Percentiles rank a stretch among this genome's conserved stretches.
Evolutionary conservation across 2,888 invertebrate genomes (phyloP).

Genomic region (Spodoptera exigua): DNA sequence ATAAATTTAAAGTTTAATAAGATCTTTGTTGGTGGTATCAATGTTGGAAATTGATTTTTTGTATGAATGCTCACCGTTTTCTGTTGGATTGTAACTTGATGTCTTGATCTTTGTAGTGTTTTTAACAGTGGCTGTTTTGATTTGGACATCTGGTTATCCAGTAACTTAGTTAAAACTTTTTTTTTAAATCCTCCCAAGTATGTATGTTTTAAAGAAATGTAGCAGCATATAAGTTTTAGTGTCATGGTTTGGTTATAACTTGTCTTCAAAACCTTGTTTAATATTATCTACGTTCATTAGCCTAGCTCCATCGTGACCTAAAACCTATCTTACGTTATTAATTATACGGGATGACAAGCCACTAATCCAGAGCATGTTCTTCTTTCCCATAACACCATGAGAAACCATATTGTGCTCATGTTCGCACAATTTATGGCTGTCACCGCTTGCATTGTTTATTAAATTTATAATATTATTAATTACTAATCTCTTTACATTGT

Average conservation of each 20-base stretch:
- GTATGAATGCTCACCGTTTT: slow-evolving; percentile 7
- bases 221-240: too few species aligned
- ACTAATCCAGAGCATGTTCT: slow-evolving; percentile 30
- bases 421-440: slow-evolving; percentile 48
- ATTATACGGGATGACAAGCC: slow-evolving; percentile 33
- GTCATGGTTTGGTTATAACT: too few species aligned
- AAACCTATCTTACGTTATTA: slow-evolving; percentile 25
- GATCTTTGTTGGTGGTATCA: slow-evolving; percentile 53
- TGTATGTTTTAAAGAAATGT: too few species aligned
- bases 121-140: too few species aligned
- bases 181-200: too few species aligned
- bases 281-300: neutral
- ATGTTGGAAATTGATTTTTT: slow-evolving; percentile 11
- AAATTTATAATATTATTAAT: slow-evolving; percentile 32
- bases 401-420: slow-evolving; percentile 41
- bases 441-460: slow-evolving; percentile 30
- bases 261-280: too few species aligned
- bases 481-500: slow-evolving; percentile 18
- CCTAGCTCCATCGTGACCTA: slow-evolving; percentile 15
- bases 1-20: slow-evolving; percentile 64
- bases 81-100: neutral
- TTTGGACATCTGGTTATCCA: too few species aligned
- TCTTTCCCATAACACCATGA: slow-evolving; percentile 38
- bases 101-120: too few species aligned
- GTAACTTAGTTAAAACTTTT: too few species aligned